A percentile compares a stretch with the other conserved stretches of the same genome.
Conservation (phyloP, 2,113 vertebrate genomes). For the Varanus salvator region DNA sequence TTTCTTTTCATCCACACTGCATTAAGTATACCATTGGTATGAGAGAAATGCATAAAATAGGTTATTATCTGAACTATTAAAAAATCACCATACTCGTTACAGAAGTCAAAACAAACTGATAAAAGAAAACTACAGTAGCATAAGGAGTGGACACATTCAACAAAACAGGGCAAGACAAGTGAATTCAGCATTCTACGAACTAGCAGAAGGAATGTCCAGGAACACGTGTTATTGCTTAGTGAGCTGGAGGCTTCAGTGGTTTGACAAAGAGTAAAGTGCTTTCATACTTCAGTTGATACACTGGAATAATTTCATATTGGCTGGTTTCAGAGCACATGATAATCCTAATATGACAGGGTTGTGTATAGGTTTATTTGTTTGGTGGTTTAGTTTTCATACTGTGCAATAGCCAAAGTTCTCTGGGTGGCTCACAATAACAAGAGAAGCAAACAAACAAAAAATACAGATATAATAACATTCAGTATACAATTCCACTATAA, state of each 20-base stretch:
- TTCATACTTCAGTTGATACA: background rate
- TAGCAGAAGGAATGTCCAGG: background rate
- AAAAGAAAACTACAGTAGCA: background rate
- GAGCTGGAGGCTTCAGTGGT: background rate
- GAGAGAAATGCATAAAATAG: background rate
- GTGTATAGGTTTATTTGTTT: too few relatives aligned
- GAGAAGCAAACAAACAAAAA: too few relatives aligned
- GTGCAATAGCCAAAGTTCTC: too few relatives aligned
- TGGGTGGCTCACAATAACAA: too few relatives aligned
- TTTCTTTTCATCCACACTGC: background rate
- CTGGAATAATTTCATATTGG: background rate
- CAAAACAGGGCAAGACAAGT: background rate
- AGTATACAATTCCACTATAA: too few relatives aligned
- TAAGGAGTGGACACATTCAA: background rate
- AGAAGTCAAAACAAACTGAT: conserved; percentile 9
- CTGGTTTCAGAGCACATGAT: too few relatives aligned
- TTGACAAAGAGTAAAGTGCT: background rate
- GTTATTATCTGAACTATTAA: background rate
- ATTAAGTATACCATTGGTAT: background rate
- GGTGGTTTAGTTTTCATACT: too few relatives aligned
- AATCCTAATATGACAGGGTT: too few relatives aligned
- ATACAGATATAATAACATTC: too few relatives aligned
- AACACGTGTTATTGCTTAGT: background rate
- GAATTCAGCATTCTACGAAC: background rate
- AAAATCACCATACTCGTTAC: background rate